Evolutionary conservation across 2,888 invertebrate species (phyloP).

Genomic region (Papilio elwesi): DNA sequence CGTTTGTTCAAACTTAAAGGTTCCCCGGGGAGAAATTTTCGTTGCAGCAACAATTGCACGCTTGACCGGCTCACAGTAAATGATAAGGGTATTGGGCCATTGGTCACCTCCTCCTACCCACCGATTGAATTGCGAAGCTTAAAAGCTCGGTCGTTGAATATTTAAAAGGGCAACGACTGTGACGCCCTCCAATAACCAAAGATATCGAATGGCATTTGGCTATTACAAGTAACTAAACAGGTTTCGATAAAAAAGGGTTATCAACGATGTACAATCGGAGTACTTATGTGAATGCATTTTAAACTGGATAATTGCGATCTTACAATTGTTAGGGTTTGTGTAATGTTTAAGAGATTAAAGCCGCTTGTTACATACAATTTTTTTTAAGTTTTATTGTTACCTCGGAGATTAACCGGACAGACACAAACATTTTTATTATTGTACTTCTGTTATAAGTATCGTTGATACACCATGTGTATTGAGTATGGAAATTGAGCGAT

Average conservation of each 20-base stretch:
- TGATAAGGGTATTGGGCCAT: conserved; percentile 61
- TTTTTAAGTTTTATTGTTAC: too few species aligned
- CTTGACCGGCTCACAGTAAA: conserved; percentile 48
- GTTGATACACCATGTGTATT: too few species aligned
- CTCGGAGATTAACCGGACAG: too few species aligned
- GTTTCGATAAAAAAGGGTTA: conserved; percentile 14
- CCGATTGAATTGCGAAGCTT: conserved; percentile 75
- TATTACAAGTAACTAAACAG: conserved; percentile 18
- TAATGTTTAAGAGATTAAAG: conserved; percentile 49
- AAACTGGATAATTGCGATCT: background rate
- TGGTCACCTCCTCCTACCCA: conserved; percentile 63
- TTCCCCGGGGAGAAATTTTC: conserved; percentile 43
- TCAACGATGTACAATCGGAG: background rate
- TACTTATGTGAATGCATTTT: background rate
- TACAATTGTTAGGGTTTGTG: background rate
- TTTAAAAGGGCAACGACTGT: conserved; percentile 72
- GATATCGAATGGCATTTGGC: conserved; percentile 59
- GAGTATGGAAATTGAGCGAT: too few species aligned
- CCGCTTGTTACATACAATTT: background rate
- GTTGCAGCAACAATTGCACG: conserved; percentile 45
- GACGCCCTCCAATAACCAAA: conserved; percentile 64
- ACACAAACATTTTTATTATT: too few species aligned
- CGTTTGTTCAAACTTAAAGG: conserved; percentile 44
- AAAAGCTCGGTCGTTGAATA: conserved; percentile 68
- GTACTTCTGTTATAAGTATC: too few species aligned